These are phyloP conservation scores for Lagenorhynchus albirostris DNA, from an alignment of 2,113 vertebrate species.

Conservation along the genomic window DNA sequence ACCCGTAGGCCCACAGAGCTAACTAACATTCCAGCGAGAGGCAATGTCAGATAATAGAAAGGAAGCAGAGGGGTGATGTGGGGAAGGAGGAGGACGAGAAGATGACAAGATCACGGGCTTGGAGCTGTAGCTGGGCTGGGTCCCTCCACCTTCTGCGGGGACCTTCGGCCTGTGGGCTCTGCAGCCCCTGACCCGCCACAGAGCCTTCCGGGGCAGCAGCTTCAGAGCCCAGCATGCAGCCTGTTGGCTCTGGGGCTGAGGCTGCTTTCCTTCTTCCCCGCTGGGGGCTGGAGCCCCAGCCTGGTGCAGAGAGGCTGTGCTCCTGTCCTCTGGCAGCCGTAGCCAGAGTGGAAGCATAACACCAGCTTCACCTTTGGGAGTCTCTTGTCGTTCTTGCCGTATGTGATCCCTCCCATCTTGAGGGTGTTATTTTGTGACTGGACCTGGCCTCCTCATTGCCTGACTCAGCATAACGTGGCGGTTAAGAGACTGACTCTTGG, in stretches of 20 bases:
- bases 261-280: neutral
- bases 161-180: neutral
- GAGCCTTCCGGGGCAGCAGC: neutral
- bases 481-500: neutral
- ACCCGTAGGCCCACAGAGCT: fast-evolving
- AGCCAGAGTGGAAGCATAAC: fast-evolving
- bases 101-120: neutral
- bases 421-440: neutral
- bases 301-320: neutral
- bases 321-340: neutral
- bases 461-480: fast-evolving
- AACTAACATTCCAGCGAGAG: neutral
- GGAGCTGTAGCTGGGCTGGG: neutral
- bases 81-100: neutral
- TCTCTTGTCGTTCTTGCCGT: neutral
- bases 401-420: neutral
- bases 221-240: neutral
- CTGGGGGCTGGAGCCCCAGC: neutral
- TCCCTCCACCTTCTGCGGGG: too few relatives aligned
- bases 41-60: neutral
- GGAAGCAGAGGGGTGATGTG: neutral
- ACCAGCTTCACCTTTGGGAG: neutral
- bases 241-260: neutral
- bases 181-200: neutral
- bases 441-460: neutral